phyloP scores from a whole-genome alignment of 2,888 invertebrate species.

The Lepidochitona cinerea region DNA sequence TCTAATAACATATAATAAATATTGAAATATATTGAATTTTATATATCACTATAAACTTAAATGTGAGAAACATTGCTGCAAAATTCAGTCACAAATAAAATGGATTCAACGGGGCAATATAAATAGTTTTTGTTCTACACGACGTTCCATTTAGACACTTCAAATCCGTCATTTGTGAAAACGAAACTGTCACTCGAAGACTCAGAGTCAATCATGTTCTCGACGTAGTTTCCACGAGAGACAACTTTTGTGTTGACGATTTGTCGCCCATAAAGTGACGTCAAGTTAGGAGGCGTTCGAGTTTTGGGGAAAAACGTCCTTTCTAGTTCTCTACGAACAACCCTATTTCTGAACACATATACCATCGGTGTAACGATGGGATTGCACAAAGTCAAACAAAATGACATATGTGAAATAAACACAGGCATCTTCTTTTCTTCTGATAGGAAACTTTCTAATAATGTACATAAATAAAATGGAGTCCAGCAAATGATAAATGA shows the following conservation, averaged over 20 bases:
- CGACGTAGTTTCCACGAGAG: background rate
- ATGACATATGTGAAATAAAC: slow-evolving; percentile 70
- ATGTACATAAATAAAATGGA: slow-evolving; percentile 70
- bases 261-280: background rate
- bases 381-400: slow-evolving; percentile 76
- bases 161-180: background rate
- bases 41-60: too few relatives aligned
- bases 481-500: slow-evolving; percentile 78
- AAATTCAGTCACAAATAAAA: too few relatives aligned
- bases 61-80: too few relatives aligned
- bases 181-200: background rate
- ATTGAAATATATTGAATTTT: too few relatives aligned
- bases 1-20: too few relatives aligned
- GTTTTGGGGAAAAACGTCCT: background rate
- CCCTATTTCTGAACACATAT: slow-evolving; percentile 78
- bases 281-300: background rate
- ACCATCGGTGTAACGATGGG: slow-evolving; percentile 81
- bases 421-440: slow-evolving; percentile 41
- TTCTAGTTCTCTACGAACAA: slow-evolving; percentile 46
- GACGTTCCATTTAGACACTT: background rate
- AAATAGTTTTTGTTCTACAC: too few relatives aligned
- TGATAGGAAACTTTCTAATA: slow-evolving; percentile 58
- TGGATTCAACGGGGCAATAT: too few relatives aligned
- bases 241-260: background rate
- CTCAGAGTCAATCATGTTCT: background rate